A percentile compares a stretch with the other conserved stretches of the same genome.
Conservation (phyloP, 2,113 vertebrate species). For the Ciconia stormi region DNA sequence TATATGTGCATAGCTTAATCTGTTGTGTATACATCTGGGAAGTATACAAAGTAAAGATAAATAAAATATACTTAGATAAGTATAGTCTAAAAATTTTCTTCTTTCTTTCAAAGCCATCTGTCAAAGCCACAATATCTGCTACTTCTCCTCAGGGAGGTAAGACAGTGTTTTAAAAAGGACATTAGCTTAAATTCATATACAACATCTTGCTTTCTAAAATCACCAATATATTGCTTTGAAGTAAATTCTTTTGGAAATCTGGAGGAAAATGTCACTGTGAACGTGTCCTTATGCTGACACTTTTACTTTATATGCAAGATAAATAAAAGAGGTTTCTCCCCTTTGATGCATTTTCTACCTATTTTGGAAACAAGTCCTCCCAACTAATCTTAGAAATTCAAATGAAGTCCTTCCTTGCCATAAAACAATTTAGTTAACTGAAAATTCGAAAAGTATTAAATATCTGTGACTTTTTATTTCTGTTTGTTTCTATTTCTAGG, state of each 20-base stretch:
- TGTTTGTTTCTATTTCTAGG: not conserved
- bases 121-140: not conserved
- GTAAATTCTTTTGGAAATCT: not conserved
- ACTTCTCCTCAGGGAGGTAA: not conserved
- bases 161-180: not conserved
- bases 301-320: not conserved
- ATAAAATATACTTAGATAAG: not conserved
- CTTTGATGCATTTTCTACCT: not conserved
- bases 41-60: not conserved
- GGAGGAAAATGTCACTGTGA: not conserved
- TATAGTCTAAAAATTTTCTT: not conserved
- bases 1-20: not conserved
- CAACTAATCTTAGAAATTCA: not conserved
- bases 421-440: not conserved
- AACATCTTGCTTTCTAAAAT: not conserved
- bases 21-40: not conserved
- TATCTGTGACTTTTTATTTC: not conserved
- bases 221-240: not conserved
- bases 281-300: fast-evolving
- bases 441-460: not conserved
- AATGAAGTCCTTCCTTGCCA: not conserved
- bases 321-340: not conserved
- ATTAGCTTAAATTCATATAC: not conserved
- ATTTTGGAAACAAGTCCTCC: not conserved
- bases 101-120: not conserved